These are phyloP conservation scores for Carassius auratus DNA, from an alignment of 2,113 vertebrate genomes.

Conservation along the genomic window DNA sequence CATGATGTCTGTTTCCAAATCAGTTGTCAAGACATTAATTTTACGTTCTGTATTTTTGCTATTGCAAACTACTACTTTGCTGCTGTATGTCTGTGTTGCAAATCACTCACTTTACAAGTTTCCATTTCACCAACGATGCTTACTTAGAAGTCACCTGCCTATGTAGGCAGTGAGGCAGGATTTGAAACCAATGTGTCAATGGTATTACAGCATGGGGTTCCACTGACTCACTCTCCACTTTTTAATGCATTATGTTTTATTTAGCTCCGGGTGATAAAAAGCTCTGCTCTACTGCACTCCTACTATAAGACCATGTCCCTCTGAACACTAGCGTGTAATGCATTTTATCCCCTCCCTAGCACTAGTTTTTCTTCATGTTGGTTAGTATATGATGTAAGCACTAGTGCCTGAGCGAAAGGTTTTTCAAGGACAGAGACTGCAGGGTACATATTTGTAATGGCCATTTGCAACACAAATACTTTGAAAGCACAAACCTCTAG, in stretches of 20 bases:
- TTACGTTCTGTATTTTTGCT: background rate
- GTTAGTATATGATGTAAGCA: conserved; percentile 12
- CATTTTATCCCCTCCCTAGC: background rate
- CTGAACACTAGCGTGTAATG: background rate
- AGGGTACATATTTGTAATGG: background rate
- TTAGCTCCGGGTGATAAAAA: background rate
- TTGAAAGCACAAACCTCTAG: conserved; percentile 1
- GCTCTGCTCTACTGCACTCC: background rate
- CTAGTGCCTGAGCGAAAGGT: background rate
- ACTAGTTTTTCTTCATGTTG: background rate
- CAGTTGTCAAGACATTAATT: background rate
- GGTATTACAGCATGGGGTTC: background rate
- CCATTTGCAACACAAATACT: background rate
- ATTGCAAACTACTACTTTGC: background rate
- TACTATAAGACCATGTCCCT: background rate
- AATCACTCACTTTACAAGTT: background rate
- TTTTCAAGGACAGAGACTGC: background rate
- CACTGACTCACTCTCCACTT: background rate
- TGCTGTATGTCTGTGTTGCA: background rate
- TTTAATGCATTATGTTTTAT: background rate
- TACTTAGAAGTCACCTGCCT: background rate
- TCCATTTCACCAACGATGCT: background rate
- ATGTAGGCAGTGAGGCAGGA: background rate
- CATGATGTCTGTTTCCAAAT: background rate
- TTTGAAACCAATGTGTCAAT: background rate